Percentiles rank a stretch among this genome's conserved stretches.
phyloP scores from a whole-genome alignment of 2,888 invertebrate genomes.

The Adelphocoris suturalis region DNA sequence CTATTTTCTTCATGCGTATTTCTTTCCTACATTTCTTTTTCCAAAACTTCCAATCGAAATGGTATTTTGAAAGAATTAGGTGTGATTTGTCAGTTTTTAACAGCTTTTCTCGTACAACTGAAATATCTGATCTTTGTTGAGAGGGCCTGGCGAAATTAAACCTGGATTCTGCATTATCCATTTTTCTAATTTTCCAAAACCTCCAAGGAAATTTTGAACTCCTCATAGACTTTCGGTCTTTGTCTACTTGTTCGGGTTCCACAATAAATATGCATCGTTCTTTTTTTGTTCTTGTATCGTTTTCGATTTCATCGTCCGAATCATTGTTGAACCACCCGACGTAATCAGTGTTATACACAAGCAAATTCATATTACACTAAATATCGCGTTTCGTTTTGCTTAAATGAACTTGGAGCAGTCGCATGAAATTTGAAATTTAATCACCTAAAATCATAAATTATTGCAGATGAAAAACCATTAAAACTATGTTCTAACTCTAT shows the following conservation, averaged over 20 bases:
- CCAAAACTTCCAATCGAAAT: slow-evolving; percentile 15
- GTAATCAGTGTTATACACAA: background rate
- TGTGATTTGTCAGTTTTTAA: background rate
- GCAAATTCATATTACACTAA: background rate
- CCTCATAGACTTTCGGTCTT: background rate
- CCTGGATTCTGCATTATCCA: background rate
- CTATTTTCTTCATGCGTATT: background rate
- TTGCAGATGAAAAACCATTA: too few relatives aligned
- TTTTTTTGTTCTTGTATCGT: background rate
- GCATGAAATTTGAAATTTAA: too few relatives aligned
- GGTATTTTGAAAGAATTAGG: background rate
- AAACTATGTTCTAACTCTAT: too few relatives aligned
- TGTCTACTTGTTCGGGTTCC: background rate
- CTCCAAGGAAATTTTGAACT: background rate
- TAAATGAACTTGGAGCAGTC: too few relatives aligned
- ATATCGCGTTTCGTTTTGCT: too few relatives aligned
- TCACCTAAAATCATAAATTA: too few relatives aligned
- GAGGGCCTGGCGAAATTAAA: too few relatives aligned
- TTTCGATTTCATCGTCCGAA: background rate
- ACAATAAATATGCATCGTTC: background rate
- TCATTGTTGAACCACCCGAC: background rate
- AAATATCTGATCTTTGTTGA: background rate
- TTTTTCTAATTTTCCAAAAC: background rate
- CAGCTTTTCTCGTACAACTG: background rate
- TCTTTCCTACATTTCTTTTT: background rate